Base-by-base conservation (phyloP, 2,113 vertebrate genomes). In the Piaya cayana region DNA sequence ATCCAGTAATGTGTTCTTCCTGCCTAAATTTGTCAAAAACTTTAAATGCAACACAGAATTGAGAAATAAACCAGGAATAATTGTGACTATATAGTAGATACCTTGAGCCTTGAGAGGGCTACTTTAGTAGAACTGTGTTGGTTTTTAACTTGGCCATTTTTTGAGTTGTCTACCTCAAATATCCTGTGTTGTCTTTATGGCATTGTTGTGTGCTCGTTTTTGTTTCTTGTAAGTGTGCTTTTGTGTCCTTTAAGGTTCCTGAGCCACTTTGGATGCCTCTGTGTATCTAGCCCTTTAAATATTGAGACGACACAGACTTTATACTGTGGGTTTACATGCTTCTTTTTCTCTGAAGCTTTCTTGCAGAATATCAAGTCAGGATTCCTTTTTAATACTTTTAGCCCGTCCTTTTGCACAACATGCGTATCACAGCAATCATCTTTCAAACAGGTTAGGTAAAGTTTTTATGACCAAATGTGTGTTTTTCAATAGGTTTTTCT, bases 401-500 rank as follows among this genome's bases (percentile, higher is more conserved):
- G 32, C 49, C 83, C 50, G 12, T 76, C 76, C 36, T 77, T 70
- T 68, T 84, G 82, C 43, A 68, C n/a, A 72, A 52, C 15, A 29
- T 32, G 71, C 45, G 30, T 86, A 89, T 80, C 49, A 59, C 36
- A 92, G 65, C 37, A 75, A 82, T 55, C 50, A 58, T 42, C 62
- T 95, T 88, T 91, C 86, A 95, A 96, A 45, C 59, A 68, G 93
- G 74, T 64, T 91, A 89, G 26, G 86, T 69, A 71, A 32, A 69
- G 88, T 55, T 90, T 96, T 70, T 80, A 92, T 92, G 74, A 90
- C 78, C 37, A 74, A 88, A 47, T 72, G 43, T 68, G 68, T 79
- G 32, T 88, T 93, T 96, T 96, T 90, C 71, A 47, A 32, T 29
- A 39, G 63, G 32, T 71, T 92, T 86, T 85, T 88, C 74, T 65